Conservation (phyloP, 1,140 invertebrate genomes). For the Batillaria attramentaria region DNA sequence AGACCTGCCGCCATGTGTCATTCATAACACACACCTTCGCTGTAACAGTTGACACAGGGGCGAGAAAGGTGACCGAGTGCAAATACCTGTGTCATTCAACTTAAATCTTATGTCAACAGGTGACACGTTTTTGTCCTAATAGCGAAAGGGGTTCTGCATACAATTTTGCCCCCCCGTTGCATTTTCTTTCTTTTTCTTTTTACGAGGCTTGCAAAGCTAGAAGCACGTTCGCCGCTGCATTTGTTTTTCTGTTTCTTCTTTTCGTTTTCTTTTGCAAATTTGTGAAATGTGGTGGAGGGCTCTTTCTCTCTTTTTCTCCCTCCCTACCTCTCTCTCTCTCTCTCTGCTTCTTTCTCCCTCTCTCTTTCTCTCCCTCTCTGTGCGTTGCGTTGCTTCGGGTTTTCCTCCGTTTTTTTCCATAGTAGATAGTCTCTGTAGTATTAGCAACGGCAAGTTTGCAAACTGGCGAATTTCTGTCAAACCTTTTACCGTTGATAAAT, state of each 20-base stretch:
- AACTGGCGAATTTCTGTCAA: no score
- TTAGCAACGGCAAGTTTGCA: no score
- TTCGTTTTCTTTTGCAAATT: background rate
- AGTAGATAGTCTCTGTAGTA: no score
- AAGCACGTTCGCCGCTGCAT: no score
- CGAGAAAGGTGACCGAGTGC: no score
- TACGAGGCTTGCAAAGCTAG: no score
- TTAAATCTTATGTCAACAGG: no score
- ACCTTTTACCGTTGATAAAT: no score
- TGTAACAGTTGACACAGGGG: no score
- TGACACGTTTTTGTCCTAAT: conserved; percentile 2
- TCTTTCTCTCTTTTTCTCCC: background rate
- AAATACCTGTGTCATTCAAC: no score
- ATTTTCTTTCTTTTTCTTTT: conserved; percentile 7
- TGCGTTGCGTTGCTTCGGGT: no score
- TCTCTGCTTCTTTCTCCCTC: background rate
- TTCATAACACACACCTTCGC: background rate
- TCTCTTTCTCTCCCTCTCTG: conserved; percentile 9
- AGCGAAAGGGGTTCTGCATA: background rate
- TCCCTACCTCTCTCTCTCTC: background rate
- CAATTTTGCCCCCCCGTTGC: background rate
- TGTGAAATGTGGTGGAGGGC: background rate
- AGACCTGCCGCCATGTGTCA: background rate
- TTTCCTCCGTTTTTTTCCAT: no score
- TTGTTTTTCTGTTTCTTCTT: background rate